These are phyloP conservation scores for Subanguina moxae DNA, from an alignment of 1,140 invertebrate species.

Conservation along the genomic window DNA sequence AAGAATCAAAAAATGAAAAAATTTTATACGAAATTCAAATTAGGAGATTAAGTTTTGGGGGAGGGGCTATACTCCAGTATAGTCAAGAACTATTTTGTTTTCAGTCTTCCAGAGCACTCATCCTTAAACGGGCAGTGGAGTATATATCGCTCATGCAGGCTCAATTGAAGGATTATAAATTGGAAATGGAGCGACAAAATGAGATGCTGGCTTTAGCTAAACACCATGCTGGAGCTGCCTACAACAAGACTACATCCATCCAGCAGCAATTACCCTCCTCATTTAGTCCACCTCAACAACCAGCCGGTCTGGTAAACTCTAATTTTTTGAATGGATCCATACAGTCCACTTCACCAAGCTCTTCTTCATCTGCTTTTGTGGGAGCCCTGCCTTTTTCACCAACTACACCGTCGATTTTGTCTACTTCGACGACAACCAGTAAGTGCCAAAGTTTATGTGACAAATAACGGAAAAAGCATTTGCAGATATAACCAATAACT, in stretches of 20 bases:
- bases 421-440: not conserved
- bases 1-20: not conserved
- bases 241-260: not conserved
- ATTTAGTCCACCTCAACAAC: not conserved
- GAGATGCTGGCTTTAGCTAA: slow-evolving; percentile 27
- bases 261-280: slow-evolving; percentile 12
- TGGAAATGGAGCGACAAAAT: slow-evolving; percentile 38
- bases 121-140: slow-evolving; percentile 49
- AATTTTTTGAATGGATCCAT: not conserved
- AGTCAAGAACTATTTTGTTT: no score
- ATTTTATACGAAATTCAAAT: not conserved
- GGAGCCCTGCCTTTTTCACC: not conserved
- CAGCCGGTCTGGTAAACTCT: slow-evolving; percentile 2
- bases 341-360: not conserved
- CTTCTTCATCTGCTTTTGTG: not conserved
- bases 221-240: not conserved
- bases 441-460: no score
- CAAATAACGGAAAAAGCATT: no score
- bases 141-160: slow-evolving; percentile 42
- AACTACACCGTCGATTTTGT: not conserved
- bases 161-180: slow-evolving; percentile 28
- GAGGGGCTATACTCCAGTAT: no score
- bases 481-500: no score
- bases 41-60: not conserved
- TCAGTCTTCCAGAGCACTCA: slow-evolving; percentile 46